phyloP scores from a whole-genome alignment of 2,797 vertebrate species.

The Halcyon badia region DNA sequence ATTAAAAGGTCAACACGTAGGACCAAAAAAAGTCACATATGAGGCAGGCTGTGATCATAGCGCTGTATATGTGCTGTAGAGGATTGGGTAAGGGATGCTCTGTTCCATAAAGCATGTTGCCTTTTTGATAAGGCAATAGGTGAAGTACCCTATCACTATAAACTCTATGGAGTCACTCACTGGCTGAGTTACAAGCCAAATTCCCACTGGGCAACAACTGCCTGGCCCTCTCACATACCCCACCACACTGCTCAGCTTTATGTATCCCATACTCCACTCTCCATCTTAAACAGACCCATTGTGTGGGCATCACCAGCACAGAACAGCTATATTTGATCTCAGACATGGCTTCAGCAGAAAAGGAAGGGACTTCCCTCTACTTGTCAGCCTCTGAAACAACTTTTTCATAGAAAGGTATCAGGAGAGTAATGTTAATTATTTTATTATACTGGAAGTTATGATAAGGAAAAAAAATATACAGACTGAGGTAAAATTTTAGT shows the following conservation, averaged over 20 bases:
- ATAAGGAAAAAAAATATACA: neutral
- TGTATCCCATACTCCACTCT: neutral
- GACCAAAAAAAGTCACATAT: neutral
- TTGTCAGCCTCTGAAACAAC: neutral
- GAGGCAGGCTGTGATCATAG: neutral
- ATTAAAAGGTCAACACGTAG: neutral
- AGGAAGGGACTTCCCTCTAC: neutral
- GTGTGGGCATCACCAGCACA: fast-evolving
- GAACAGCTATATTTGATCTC: neutral
- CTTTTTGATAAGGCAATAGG: constrained; percentile 1
- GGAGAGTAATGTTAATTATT: neutral
- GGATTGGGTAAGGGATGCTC: neutral
- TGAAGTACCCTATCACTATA: neutral
- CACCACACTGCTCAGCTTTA: neutral
- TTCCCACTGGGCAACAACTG: neutral
- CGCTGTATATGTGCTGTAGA: neutral
- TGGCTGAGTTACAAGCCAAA: neutral
- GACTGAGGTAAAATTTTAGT: neutral
- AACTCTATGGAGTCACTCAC: neutral
- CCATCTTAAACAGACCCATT: neutral
- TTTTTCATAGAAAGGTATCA: neutral
- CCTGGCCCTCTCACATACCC: neutral
- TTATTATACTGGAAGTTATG: neutral
- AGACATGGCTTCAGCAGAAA: neutral
- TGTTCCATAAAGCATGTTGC: neutral